Evolutionary conservation across 1,140 invertebrate species (phyloP).

Genomic region (Scylla paramamosain): DNA sequence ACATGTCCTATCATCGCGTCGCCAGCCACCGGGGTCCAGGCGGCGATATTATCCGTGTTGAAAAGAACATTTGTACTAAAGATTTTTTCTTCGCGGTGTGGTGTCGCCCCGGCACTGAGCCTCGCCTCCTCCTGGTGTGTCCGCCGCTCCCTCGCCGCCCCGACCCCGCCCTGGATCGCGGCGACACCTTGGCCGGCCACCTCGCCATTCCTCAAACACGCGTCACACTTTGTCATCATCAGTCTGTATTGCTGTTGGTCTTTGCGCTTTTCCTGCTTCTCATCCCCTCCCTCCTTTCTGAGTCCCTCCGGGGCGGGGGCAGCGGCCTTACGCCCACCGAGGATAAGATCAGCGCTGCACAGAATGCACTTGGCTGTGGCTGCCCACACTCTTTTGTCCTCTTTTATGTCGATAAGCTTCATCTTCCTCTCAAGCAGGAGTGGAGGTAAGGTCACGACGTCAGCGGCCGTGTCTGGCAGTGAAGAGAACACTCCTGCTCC

Average conservation of each 20-base stretch:
- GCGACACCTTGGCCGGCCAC: not conserved
- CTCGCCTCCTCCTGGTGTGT: not conserved
- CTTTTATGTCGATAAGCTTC: too few species aligned
- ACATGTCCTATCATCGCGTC: not conserved
- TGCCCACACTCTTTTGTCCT: too few species aligned
- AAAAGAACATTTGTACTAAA: not conserved
- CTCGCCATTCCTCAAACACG: not conserved
- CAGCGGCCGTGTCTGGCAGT: not conserved
- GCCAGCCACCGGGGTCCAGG: not conserved
- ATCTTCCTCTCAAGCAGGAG: too few species aligned
- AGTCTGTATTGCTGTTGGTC: not conserved
- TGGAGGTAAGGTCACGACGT: not conserved
- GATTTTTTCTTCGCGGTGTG: not conserved
- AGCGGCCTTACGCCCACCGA: too few species aligned
- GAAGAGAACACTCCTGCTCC: not conserved
- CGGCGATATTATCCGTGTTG: not conserved
- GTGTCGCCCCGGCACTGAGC: not conserved
- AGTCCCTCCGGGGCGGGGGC: too few species aligned
- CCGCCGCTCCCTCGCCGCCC: not conserved
- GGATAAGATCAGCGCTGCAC: too few species aligned
- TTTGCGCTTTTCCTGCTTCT: not conserved
- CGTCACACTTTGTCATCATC: not conserved
- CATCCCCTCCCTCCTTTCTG: not conserved
- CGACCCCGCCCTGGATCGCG: not conserved
- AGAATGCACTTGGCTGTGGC: too few species aligned